Percentiles rank a stretch among this genome's conserved stretches.
phyloP scores from a whole-genome alignment of 2,888 invertebrate genomes.

The Agapetus fuscipes region DNA sequence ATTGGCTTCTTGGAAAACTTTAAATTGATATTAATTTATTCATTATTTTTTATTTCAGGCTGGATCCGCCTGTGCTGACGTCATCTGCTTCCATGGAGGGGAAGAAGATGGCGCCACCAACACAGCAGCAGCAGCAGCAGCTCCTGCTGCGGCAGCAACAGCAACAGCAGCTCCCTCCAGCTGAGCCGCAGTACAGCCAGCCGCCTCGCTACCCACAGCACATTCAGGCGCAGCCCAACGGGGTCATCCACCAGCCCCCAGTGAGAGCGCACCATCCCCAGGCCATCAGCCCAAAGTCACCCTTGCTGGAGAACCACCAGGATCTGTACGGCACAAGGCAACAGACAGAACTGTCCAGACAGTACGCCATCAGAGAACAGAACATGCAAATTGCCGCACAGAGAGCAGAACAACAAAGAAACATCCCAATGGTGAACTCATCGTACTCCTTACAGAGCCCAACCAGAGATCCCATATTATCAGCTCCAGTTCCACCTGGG shows the following conservation, averaged over 20 bases:
- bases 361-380: conserved; percentile 21
- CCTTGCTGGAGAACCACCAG: conserved; percentile 45
- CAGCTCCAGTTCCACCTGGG: conserved; percentile 32
- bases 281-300: conserved; percentile 40
- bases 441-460: conserved; percentile 19
- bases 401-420: conserved; percentile 19
- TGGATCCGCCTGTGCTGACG: conserved; percentile 61
- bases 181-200: conserved; percentile 36
- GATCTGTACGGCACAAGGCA: conserved; percentile 43
- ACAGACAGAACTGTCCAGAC: conserved; percentile 23
- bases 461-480: conserved; percentile 26
- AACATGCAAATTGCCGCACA: conserved; percentile 25
- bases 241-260: conserved; percentile 39
- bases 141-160: conserved; percentile 40
- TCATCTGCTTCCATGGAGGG: conserved; percentile 55
- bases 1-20: too few relatives aligned
- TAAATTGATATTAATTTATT: too few relatives aligned
- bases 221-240: conserved; percentile 27
- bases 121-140: conserved; percentile 46
- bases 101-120: conserved; percentile 47
- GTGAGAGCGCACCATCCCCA: conserved; percentile 24
- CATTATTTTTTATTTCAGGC: conserved; percentile 42
- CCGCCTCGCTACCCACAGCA: conserved; percentile 26
- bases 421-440: conserved; percentile 15
- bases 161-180: conserved; percentile 38